These are phyloP conservation scores for Harpagoxenus sublaevis DNA, from an alignment of 2,888 invertebrate genomes.

Conservation along the genomic window DNA sequence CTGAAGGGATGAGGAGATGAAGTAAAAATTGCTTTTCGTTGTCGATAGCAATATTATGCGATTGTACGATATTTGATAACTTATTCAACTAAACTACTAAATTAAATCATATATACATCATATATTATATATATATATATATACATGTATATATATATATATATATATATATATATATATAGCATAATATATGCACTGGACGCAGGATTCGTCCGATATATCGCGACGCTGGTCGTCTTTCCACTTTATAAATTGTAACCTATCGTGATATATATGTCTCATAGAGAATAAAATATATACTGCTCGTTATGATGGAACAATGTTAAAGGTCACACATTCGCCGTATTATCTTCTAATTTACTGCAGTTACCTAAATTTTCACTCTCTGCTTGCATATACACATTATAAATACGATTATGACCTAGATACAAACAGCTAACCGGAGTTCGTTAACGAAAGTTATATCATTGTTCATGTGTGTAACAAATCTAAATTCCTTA, in stretches of 20 bases:
- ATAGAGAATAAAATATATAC: not conserved
- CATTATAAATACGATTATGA: not conserved
- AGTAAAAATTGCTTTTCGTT: not conserved
- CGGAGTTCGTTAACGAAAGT: constrained; percentile 17
- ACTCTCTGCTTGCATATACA: not conserved
- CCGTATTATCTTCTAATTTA: constrained; percentile 4
- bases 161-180: not conserved
- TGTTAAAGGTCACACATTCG: not conserved
- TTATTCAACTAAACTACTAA: not conserved
- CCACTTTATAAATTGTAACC: constrained; percentile 26
- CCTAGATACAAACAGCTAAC: constrained; percentile 1
- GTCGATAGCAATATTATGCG: not conserved
- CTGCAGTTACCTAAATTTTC: constrained; percentile 16
- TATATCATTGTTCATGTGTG: constrained; percentile 13
- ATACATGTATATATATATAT: not conserved
- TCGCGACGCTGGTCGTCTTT: constrained; percentile 78
- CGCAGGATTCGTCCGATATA: constrained; percentile 76
- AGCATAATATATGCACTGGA: constrained; percentile 53
- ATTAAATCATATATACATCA: not conserved
- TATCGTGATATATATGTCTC: not conserved
- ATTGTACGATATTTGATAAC: constrained; percentile 1
- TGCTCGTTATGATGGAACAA: not conserved
- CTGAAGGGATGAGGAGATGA: not conserved
- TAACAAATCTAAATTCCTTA: constrained; percentile 9
- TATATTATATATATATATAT: not conserved